Percentiles rank a stretch among this genome's conserved stretches.
Evolutionary conservation across 2,797 vertebrate species (phyloP).

Genomic region (Malurus splendens): DNA sequence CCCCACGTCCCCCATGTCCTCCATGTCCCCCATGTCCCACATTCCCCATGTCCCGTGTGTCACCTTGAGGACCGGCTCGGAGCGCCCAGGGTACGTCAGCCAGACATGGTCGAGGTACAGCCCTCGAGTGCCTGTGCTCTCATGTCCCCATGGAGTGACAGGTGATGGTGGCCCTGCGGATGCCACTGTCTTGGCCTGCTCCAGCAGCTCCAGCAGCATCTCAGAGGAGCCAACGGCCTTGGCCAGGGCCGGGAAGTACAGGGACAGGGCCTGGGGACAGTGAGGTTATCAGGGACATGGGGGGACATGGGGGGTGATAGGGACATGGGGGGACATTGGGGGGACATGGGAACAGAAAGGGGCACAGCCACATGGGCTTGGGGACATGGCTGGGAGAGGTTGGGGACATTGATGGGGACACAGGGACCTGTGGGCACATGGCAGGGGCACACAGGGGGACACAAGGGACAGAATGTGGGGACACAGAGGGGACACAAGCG

Average conservation of each 20-base stretch:
- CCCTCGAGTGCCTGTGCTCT: accelerated
- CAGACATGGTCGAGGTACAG: neutral
- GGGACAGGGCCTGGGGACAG: neutral
- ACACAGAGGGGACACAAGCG: too few relatives aligned
- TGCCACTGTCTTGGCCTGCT: accelerated
- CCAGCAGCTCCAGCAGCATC: neutral
- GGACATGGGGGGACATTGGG: too few relatives aligned
- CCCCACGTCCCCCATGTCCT: too few relatives aligned
- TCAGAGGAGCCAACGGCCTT: neutral
- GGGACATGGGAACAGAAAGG: neutral
- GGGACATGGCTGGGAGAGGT: neutral
- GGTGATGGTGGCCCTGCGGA: accelerated
- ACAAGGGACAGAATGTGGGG: neutral
- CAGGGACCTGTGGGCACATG: neutral
- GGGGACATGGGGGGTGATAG: too few relatives aligned
- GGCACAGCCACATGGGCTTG: neutral
- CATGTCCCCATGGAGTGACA: accelerated
- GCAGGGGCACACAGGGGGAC: neutral
- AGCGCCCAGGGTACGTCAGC: neutral
- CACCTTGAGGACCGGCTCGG: neutral
- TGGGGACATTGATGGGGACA: neutral
- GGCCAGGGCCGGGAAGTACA: accelerated
- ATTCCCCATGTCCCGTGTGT: neutral
- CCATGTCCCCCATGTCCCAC: too few relatives aligned
- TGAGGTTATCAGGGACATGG: too few relatives aligned